Evolutionary conservation across 1,140 invertebrate species (phyloP).

Genomic region (Caenorhabditis tropicalis): DNA sequence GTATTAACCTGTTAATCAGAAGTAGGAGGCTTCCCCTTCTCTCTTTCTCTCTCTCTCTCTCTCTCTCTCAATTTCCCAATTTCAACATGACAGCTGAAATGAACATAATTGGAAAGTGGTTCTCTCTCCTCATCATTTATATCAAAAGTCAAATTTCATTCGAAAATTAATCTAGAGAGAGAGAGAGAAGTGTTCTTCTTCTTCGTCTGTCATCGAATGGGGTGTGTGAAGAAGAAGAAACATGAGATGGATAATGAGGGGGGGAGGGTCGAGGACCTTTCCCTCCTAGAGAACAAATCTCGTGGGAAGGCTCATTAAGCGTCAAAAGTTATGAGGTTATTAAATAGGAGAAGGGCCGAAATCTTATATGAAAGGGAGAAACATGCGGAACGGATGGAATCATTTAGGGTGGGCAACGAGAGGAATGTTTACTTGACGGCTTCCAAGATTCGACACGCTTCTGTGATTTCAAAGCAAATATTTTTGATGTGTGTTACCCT

Average conservation of each 20-base stretch:
- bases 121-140: too few species aligned
- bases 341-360: background rate
- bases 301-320: conserved; percentile 44
- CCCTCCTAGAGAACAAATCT: background rate
- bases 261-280: background rate
- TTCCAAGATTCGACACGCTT: conserved; percentile 31
- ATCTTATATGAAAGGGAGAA: background rate
- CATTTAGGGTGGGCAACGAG: background rate
- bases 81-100: background rate
- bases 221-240: conserved; percentile 19
- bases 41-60: background rate
- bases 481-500: background rate
- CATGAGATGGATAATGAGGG: conserved; percentile 43
- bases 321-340: conserved; percentile 37
- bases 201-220: background rate
- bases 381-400: conserved; percentile 13
- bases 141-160: background rate
- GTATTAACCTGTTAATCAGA: too few species aligned
- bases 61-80: background rate
- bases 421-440: conserved; percentile 1
- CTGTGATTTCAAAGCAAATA: background rate
- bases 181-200: background rate
- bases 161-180: background rate
- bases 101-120: background rate
- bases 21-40: too few species aligned